Conservation (phyloP, 35 echinoderm and acorn worm genomes). For the Holothuria glaberrima region DNA sequence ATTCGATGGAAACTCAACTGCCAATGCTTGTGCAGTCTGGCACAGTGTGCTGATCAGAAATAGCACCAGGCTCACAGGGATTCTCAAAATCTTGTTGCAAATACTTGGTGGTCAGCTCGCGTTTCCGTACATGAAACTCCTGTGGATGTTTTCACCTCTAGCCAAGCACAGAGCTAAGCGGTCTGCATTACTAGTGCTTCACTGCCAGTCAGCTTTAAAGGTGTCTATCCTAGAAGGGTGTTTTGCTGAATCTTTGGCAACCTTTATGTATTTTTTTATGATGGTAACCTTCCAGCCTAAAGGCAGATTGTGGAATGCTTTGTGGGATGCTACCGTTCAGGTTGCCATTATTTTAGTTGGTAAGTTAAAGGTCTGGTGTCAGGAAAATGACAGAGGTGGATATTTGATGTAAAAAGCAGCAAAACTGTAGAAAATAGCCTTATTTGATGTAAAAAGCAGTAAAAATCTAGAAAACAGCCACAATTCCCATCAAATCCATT, state of each 20-base stretch:
- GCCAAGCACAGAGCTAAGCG: constrained; percentile 67
- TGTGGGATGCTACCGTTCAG: constrained; percentile 35
- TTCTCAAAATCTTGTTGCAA: constrained; percentile 69
- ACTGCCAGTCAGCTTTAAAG: constrained; percentile 78
- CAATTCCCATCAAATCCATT: no score
- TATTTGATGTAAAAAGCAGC: no score
- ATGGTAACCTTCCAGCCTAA: constrained; percentile 36
- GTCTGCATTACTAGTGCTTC: constrained; percentile 64
- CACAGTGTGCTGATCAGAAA: constrained; percentile 64
- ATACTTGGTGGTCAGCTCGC: constrained; percentile 88
- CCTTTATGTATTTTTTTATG: constrained; percentile 41
- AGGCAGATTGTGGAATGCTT: constrained; percentile 22
- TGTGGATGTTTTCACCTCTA: constrained; percentile 81
- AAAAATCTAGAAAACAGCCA: no score
- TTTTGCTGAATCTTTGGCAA: constrained; percentile 40
- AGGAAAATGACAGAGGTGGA: no score
- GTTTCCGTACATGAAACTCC: constrained; percentile 70
- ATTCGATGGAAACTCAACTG: constrained; percentile 86
- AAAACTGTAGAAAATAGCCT: no score
- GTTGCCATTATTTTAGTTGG: constrained; percentile 38
- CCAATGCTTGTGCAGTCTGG: constrained; percentile 78
- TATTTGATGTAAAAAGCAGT: no score
- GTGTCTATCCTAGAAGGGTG: constrained; percentile 33
- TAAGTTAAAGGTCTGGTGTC: neutral
- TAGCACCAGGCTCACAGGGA: constrained; percentile 4